Conservation (phyloP, 2,888 invertebrate species). For the Phaonia tiefii region DNA sequence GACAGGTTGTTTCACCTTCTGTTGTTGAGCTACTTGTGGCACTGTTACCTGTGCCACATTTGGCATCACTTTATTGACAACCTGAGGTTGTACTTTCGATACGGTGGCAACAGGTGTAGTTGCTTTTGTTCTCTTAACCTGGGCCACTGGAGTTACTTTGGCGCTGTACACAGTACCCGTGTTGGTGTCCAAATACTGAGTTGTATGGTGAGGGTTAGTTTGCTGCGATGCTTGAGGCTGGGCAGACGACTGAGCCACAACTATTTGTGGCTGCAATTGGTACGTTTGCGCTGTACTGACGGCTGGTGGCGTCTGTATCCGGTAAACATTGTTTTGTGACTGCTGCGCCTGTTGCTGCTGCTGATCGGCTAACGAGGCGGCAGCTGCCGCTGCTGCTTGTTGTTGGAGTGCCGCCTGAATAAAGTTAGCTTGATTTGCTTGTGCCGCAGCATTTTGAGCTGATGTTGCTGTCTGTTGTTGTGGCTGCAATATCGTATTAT, state of each 20-base stretch:
- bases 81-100: conserved; percentile 75
- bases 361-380: conserved; percentile 46
- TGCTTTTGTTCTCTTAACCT: conserved; percentile 71
- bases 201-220: conserved; percentile 31
- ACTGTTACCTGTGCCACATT: conserved; percentile 68
- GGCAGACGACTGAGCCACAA: conserved; percentile 45
- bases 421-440: conserved; percentile 48
- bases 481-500: conserved; percentile 71
- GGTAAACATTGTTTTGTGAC: conserved; percentile 65
- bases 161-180: conserved; percentile 65
- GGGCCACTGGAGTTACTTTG: conserved; percentile 69
- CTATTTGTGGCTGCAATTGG: conserved; percentile 69
- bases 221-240: conserved; percentile 56
- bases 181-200: conserved; percentile 46
- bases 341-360: conserved; percentile 68
- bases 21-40: conserved; percentile 67
- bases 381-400: conserved; percentile 59
- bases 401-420: conserved; percentile 65
- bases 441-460: conserved; percentile 33
- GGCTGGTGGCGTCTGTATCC: conserved; percentile 63
- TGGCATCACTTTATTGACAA: conserved; percentile 77
- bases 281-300: conserved; percentile 57
- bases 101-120: conserved; percentile 69
- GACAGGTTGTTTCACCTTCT: conserved; percentile 50
- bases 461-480: conserved; percentile 67